phyloP scores from a whole-genome alignment of 2,888 invertebrate species.

The Pollenia labialis region DNA sequence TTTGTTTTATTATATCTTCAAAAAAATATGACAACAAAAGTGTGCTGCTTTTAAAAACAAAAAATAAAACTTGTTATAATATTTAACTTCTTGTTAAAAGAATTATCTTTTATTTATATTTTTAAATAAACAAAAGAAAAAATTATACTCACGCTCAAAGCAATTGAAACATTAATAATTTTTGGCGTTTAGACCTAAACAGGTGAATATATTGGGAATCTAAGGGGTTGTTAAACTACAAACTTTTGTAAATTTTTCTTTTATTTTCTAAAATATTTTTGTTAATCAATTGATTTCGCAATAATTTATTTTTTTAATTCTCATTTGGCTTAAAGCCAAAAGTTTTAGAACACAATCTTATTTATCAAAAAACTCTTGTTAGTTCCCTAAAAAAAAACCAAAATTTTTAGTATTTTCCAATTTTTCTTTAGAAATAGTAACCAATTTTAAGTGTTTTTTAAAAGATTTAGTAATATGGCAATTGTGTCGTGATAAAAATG shows the following conservation, averaged over 20 bases:
- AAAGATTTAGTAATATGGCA: not conserved
- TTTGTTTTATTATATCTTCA: not conserved
- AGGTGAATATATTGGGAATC: not conserved
- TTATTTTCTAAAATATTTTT: not conserved
- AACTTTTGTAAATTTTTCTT: not conserved
- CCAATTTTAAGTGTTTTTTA: not conserved
- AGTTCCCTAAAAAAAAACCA: too few relatives aligned
- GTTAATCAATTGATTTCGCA: not conserved
- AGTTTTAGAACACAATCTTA: conserved; percentile 2
- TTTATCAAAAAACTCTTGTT: not conserved
- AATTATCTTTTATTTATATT: conserved; percentile 2
- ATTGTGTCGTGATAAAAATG: conserved; percentile 30
- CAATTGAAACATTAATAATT: not conserved
- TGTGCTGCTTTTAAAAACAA: conserved; percentile 15
- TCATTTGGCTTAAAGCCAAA: conserved; percentile 52
- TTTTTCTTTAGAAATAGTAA: not conserved
- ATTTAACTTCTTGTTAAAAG: too few relatives aligned
- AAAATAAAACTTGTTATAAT: not conserved
- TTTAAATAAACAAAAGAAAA: conserved; percentile 24
- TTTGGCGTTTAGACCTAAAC: not conserved
- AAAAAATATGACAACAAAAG: conserved; percentile 29
- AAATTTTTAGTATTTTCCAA: not conserved
- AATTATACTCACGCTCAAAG: not conserved
- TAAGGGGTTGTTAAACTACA: conserved; percentile 23
- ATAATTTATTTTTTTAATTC: not conserved